Percentiles rank a stretch among this genome's conserved stretches.
Evolutionary conservation across 2,113 vertebrate species (phyloP).

Genomic region (Carollia perspicillata): DNA sequence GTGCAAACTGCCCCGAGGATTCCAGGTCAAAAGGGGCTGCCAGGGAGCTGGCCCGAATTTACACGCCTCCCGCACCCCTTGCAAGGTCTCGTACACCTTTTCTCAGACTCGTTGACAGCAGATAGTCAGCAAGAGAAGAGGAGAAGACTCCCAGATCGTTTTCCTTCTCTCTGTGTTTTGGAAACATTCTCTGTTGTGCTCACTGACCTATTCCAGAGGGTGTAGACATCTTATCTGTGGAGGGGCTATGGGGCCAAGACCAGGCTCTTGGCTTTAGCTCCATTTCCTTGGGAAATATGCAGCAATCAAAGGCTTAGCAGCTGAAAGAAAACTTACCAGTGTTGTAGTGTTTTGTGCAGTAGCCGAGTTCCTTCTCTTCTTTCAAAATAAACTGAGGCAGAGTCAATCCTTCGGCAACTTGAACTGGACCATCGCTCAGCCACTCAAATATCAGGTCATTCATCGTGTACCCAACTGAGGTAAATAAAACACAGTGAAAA

Average conservation of each 20-base stretch:
- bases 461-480: conserved; percentile 98
- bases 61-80: not conserved
- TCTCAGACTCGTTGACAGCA: not conserved
- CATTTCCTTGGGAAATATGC: not conserved
- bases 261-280: not conserved
- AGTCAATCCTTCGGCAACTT: conserved; percentile 96
- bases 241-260: not conserved
- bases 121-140: not conserved
- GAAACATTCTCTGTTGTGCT: not conserved
- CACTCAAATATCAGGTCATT: conserved; percentile 99
- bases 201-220: not conserved
- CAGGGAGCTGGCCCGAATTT: not conserved
- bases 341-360: conserved; percentile 99
- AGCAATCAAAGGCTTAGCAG: not conserved
- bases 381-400: conserved; percentile 97
- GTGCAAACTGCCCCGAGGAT: not conserved
- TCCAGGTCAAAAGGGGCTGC: not conserved
- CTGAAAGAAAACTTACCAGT: conserved; percentile 86
- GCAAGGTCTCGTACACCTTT: not conserved
- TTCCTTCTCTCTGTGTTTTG: not conserved
- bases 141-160: not conserved
- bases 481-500: conserved; percentile 68
- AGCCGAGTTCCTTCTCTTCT: conserved; percentile 96
- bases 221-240: not conserved
- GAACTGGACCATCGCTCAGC: conserved; percentile 93